phyloP scores from a whole-genome alignment of 2,797 vertebrate genomes.

The Acrossocheilus wenchowensis region DNA sequence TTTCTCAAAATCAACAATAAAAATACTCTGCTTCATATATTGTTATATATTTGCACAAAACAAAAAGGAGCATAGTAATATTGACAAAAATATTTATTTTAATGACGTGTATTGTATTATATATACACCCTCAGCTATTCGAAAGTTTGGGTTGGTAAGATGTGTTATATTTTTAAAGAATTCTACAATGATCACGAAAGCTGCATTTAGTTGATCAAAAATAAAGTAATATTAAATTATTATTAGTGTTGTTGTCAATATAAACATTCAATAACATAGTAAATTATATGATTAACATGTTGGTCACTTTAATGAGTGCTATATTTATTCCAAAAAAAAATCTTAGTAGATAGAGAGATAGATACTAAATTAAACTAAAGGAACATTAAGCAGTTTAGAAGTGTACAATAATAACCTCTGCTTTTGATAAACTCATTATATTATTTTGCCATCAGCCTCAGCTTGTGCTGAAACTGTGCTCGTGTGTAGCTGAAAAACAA shows the following conservation, averaged over 20 bases:
- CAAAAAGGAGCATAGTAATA: too few species aligned
- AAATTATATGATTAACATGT: background rate
- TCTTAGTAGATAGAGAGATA: too few species aligned
- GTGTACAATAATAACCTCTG: background rate
- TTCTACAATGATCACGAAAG: too few species aligned
- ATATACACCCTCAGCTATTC: too few species aligned
- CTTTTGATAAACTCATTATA: background rate
- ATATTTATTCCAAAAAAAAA: background rate
- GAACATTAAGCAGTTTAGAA: background rate
- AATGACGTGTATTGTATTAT: too few species aligned
- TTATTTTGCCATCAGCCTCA: background rate
- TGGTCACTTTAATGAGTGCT: background rate
- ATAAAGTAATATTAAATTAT: too few species aligned
- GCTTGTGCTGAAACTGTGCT: background rate
- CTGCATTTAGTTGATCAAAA: background rate
- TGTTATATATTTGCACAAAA: background rate
- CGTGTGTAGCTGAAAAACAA: slow-evolving; percentile 4
- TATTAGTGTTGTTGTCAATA: background rate
- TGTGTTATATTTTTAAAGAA: too few species aligned
- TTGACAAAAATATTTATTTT: too few species aligned
- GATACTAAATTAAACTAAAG: background rate
- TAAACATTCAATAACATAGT: background rate
- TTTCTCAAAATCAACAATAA: background rate
- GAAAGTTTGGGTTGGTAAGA: too few species aligned
- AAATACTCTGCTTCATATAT: background rate